phyloP scores from a whole-genome alignment of 2,797 vertebrate genomes.

The Clarias platycephalus region DNA sequence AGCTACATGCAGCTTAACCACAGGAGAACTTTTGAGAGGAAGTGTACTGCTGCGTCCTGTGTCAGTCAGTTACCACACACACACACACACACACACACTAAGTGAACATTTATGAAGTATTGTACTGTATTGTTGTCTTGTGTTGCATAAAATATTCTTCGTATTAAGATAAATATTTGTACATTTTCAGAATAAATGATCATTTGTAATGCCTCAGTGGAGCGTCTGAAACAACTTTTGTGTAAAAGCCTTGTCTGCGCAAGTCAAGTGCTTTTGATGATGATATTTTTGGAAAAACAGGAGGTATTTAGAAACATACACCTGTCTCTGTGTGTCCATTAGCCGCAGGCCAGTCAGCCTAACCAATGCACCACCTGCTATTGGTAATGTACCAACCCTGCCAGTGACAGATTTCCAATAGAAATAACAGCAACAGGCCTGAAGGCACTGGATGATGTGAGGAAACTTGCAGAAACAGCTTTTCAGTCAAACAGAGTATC shows the following conservation, averaged over 20 bases:
- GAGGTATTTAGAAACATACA: slow-evolving; percentile 48
- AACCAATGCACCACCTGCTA: slow-evolving; percentile 71
- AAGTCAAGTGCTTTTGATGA: slow-evolving; percentile 36
- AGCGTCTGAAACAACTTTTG: neutral
- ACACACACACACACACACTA: slow-evolving; percentile 6
- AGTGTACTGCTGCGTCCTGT: slow-evolving; percentile 3
- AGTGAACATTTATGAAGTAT: neutral
- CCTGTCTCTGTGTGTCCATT: slow-evolving; percentile 51
- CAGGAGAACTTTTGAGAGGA: slow-evolving; percentile 15
- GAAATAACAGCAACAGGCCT: slow-evolving; percentile 61
- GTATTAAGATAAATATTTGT: neutral
- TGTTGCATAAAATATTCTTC: neutral
- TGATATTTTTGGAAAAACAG: slow-evolving; percentile 48
- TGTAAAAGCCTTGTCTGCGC: neutral
- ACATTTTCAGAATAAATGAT: slow-evolving; percentile 19
- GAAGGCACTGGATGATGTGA: slow-evolving; percentile 49
- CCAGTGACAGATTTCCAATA: slow-evolving; percentile 69
- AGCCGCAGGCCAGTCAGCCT: slow-evolving; percentile 60
- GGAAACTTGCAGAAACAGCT: slow-evolving; percentile 20
- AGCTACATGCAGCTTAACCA: slow-evolving; percentile 30
- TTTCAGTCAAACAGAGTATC: slow-evolving; percentile 1
- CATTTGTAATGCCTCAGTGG: neutral
- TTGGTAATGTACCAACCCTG: slow-evolving; percentile 64
- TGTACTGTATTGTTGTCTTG: too few relatives aligned
- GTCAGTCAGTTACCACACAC: slow-evolving; percentile 14